Conservation (phyloP, 2,888 invertebrate species). For the Ctena decussata region DNA sequence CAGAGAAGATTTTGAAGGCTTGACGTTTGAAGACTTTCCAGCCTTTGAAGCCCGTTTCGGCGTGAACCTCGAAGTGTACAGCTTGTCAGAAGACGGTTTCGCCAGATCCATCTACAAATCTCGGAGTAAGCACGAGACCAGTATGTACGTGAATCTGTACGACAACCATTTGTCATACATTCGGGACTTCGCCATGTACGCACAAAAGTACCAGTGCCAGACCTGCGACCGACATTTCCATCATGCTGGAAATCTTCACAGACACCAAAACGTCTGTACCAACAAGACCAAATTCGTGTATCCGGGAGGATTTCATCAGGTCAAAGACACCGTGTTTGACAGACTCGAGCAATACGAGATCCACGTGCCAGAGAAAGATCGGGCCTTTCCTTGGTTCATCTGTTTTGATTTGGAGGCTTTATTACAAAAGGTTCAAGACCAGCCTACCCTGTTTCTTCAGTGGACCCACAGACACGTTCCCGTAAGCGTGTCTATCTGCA, state of each 20-base stretch:
- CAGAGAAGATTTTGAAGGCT: background rate
- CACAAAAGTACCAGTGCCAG: background rate
- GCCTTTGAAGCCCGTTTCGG: background rate
- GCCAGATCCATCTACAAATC: slow-evolving; percentile 18
- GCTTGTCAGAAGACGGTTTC: background rate
- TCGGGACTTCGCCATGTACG: background rate
- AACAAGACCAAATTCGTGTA: slow-evolving; percentile 29
- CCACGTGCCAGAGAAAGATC: slow-evolving; percentile 12
- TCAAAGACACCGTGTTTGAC: slow-evolving; percentile 29
- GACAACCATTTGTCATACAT: slow-evolving; percentile 23
- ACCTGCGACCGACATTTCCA: slow-evolving; percentile 36
- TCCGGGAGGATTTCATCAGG: slow-evolving; percentile 42
- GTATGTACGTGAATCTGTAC: slow-evolving; percentile 21
- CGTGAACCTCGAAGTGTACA: no score
- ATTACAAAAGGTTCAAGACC: slow-evolving; percentile 9
- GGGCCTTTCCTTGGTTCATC: slow-evolving; percentile 45
- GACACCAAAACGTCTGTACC: slow-evolving; percentile 10
- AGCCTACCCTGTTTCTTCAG: slow-evolving; percentile 27
- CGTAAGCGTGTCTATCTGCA: slow-evolving; percentile 39
- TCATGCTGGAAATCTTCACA: background rate
- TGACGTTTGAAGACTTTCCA: background rate
- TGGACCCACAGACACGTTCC: slow-evolving; percentile 42
- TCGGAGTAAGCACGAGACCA: background rate
- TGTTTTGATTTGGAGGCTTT: slow-evolving; percentile 43
- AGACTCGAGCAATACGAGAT: slow-evolving; percentile 32